phyloP scores from a whole-genome alignment of 2,888 invertebrate species.

The Tuta absoluta region DNA sequence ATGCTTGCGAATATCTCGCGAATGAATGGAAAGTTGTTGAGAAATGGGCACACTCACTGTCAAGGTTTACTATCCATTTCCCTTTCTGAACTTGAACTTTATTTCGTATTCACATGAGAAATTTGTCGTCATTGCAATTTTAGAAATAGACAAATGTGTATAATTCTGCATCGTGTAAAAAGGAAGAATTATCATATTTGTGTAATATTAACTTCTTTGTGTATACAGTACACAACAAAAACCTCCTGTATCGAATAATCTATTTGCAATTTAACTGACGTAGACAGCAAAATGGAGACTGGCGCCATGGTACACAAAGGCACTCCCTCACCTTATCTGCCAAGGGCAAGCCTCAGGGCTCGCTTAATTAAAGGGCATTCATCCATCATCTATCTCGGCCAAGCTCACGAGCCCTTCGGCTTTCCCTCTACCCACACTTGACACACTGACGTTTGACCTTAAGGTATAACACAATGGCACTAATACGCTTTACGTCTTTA shows the following conservation, averaged over 20 bases:
- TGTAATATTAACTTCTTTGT: background rate
- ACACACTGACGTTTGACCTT: slow-evolving; percentile 28
- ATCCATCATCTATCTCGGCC: slow-evolving; percentile 21
- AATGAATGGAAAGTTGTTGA: slow-evolving; percentile 52
- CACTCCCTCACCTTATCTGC: slow-evolving; percentile 11
- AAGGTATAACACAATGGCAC: slow-evolving; percentile 21
- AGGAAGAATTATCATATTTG: background rate
- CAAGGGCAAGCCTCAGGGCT: slow-evolving; percentile 7
- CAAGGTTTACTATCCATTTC: slow-evolving; percentile 15
- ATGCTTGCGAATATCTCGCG: slow-evolving; percentile 36
- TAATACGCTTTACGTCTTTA: slow-evolving; percentile 5
- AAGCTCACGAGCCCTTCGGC: slow-evolving; percentile 22
- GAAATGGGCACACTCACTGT: slow-evolving; percentile 40
- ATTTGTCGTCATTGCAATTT: background rate
- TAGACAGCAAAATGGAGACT: slow-evolving; percentile 10
- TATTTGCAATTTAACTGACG: slow-evolving; percentile 15
- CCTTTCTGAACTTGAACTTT: slow-evolving; percentile 19
- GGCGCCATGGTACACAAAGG: slow-evolving; percentile 13
- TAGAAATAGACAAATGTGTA: background rate
- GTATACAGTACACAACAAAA: background rate
- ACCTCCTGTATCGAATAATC: background rate
- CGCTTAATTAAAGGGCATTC: slow-evolving; percentile 22
- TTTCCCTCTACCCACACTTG: slow-evolving; percentile 25
- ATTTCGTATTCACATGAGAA: background rate
- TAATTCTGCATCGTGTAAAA: background rate